Evolutionary conservation across 2,888 invertebrate genomes (phyloP), one percentile per base, ranked within the genome.

Genomic region (Globia sparganii): DNA sequence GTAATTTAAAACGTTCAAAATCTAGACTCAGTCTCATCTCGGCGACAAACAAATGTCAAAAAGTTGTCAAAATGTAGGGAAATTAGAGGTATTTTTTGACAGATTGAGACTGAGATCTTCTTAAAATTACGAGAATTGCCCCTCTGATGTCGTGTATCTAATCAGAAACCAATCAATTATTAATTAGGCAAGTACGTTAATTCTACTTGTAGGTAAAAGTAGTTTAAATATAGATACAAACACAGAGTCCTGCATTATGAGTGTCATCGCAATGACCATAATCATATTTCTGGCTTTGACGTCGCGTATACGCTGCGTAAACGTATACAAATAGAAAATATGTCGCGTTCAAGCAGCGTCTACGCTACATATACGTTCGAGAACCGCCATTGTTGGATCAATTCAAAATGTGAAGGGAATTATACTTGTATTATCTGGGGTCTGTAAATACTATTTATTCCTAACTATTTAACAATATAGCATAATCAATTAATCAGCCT

Each of bases 121-220:
- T n/a, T n/a, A n/a, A n/a, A n/a, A n/a, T n/a, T n/a, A n/a, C n/a
- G n/a, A n/a, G n/a, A n/a, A n/a, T n/a, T n/a, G n/a, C n/a, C n/a
- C n/a, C n/a, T n/a, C n/a, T n/a, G n/a, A 58, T 34, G 40, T 8
- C 34, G n/a, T 18, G 6, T 67, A 81, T 80, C 69, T 80, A 34
- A 75, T 70, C 76, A 69, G 31, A 56, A 66, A 61, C 1, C 11
- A 73, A 73, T 59, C 21, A 73, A 59, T 66, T 65, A 58, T 31
- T 31, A n/a, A 40, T 53, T 67, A 46, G 25, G 25, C n/a, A n/a
- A n/a, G n/a, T 28, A 72, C 34, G 49, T 65, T 34, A 58, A 9
- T 58, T 40, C 8, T 43, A 53, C 9, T 59, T 34, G 25, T 1
- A 40, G 3, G 25, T 64, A 21, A 28, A 49, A 31, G 25, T 62